Evolutionary conservation across 2,888 invertebrate species (phyloP), one percentile per base, ranked within the genome.

Genomic region (Mythimna loreyi): DNA sequence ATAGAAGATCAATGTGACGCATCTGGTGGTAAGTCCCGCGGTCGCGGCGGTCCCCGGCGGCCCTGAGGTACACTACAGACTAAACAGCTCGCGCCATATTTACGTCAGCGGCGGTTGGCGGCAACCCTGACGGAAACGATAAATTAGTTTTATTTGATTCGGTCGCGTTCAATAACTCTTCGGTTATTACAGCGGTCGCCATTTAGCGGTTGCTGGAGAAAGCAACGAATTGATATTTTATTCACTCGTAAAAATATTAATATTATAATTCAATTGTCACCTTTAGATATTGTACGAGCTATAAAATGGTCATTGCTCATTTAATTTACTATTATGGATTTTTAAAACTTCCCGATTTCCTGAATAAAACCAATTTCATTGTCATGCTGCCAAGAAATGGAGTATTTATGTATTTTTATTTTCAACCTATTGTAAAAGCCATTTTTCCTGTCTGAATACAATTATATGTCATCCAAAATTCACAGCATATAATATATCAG

Each of bases 51-150:
- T 33, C 49, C 19, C 64, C 59, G 19, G 43, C 40, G 66, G 25
- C 74, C 65, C 40, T 59, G 62, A 49, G 52, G 52, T 16, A 68
- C 33, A 77, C 73, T 40, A 23, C 13, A 68, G 50, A 77, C 73
- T 61, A 68, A 78, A 78, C 64, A 78, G 40, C 43, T 45, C 53
- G 16, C 58, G 33, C 60, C 66, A 67, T 81, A 65, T 62, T 65
- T 72, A 66, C 66, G 68, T 68, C 67, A 55, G 13, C 55, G 28
- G 19, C 50, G 19, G n/a, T 36, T 47, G 40, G 50, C 80, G 62
- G 53, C 55, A 47, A 67, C 81, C 61, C 45, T 66, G 43, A 50
- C 67, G 78, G 82, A 81, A 78, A 73, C 69, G n/a, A 73, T 79
- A 78, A 77, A 78, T 69, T 63, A 50, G 45, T 59, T 69, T 81